phyloP scores from a whole-genome alignment of 2,797 vertebrate species.

The Syncerus caffer region DNA sequence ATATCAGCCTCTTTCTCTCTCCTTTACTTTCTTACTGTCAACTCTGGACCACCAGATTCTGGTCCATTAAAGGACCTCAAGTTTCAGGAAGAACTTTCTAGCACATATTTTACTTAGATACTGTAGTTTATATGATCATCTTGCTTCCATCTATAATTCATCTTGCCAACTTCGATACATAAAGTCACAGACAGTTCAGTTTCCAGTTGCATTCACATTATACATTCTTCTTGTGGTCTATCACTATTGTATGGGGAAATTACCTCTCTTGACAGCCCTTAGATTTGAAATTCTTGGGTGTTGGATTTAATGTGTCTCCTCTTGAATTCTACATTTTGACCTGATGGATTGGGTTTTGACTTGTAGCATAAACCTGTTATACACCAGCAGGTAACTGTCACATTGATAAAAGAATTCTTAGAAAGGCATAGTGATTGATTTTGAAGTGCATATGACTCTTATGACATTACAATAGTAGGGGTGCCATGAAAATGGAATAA shows the following conservation, averaged over 20 bases:
- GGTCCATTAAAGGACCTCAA: no score
- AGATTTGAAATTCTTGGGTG: constrained; percentile 2
- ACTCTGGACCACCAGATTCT: no score
- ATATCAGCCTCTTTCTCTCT: no score
- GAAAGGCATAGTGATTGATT: constrained; percentile 25
- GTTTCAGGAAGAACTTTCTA: constrained; percentile 26
- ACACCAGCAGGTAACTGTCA: constrained; percentile 25
- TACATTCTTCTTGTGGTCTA: constrained; percentile 36
- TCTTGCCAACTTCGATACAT: constrained; percentile 22
- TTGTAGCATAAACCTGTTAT: constrained; percentile 7
- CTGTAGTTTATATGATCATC: constrained; percentile 47
- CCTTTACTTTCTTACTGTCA: no score
- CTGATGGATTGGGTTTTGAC: constrained; percentile 7
- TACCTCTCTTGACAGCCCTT: constrained; percentile 41
- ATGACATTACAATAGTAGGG: neutral
- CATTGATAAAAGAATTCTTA: constrained; percentile 38
- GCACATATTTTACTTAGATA: constrained; percentile 41
- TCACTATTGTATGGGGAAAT: neutral
- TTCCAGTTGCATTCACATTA: constrained; percentile 45
- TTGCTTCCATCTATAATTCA: constrained; percentile 56
- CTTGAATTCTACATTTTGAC: constrained; percentile 43
- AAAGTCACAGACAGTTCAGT: constrained; percentile 52
- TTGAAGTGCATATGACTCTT: constrained; percentile 47
- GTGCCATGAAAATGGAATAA: neutral
- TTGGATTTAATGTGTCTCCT: constrained; percentile 29